Percentiles rank a stretch among this genome's conserved stretches.
Conservation (phyloP, 2,797 vertebrate genomes). For the Tamandua tetradactyla region DNA sequence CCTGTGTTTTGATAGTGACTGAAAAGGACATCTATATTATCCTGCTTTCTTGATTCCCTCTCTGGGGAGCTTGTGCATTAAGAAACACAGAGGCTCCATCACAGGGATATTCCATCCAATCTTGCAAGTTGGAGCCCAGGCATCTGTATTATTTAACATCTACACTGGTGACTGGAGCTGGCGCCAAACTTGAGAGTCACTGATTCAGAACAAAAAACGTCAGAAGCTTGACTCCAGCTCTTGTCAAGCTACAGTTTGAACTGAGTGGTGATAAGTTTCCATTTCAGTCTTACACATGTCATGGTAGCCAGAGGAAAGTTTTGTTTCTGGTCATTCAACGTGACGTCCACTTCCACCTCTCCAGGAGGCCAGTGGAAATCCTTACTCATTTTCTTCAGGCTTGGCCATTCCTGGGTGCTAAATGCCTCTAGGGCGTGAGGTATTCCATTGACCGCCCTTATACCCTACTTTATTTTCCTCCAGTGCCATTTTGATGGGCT, state of each 20-base stretch:
- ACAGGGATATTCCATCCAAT: neutral
- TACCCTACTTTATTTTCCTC: slow-evolving; percentile 44
- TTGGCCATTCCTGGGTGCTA: slow-evolving; percentile 23
- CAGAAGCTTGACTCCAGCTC: neutral
- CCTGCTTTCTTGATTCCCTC: neutral
- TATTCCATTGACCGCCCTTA: slow-evolving; percentile 8
- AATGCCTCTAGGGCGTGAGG: neutral
- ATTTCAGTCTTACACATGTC: neutral
- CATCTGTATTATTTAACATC: neutral
- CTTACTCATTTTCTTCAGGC: slow-evolving; percentile 50
- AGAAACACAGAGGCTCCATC: neutral
- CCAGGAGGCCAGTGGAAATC: slow-evolving; percentile 43
- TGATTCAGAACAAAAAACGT: neutral
- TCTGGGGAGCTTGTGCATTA: neutral
- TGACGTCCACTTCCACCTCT: slow-evolving; percentile 47
- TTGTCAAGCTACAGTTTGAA: neutral
- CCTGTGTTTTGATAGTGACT: neutral
- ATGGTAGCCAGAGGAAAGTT: neutral
- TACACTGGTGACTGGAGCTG: neutral
- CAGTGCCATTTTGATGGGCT: neutral
- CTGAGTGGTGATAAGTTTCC: neutral
- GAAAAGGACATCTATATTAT: neutral
- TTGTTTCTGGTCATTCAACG: neutral
- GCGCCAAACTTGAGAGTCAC: neutral
- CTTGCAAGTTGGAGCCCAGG: neutral